Evolutionary conservation across 2,797 vertebrate genomes (phyloP).

Genomic region (Lepilemur septentrionalis): DNA sequence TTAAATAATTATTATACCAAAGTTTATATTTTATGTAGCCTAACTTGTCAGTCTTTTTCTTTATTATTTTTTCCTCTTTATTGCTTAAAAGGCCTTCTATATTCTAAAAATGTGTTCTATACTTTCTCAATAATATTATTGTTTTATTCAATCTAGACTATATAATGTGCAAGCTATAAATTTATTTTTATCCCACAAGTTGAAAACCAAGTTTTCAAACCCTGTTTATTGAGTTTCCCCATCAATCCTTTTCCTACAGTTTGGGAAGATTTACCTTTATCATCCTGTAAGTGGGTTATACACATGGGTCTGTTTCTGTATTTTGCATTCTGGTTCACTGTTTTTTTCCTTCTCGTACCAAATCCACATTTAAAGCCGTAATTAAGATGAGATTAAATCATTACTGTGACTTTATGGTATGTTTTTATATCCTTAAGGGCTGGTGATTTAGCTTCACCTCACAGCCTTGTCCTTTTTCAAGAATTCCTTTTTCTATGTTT

Average conservation of each 20-base stretch:
- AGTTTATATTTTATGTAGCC: neutral
- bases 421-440: neutral
- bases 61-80: neutral
- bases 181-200: neutral
- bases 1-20: neutral
- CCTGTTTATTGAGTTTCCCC: neutral
- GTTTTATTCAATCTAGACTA: neutral
- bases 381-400: neutral
- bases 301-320: neutral
- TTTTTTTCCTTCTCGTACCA: neutral
- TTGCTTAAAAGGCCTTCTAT: neutral
- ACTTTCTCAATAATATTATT: neutral
- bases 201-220: neutral
- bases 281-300: neutral
- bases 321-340: neutral
- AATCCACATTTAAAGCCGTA: neutral
- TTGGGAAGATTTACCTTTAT: neutral
- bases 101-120: neutral
- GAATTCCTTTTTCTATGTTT: neutral
- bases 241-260: neutral
- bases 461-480: neutral
- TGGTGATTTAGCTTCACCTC: neutral
- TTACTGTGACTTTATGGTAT: neutral
- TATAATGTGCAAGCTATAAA: neutral
- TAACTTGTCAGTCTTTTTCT: neutral